Conservation (phyloP, 1,140 invertebrate genomes). For the Leptonema lineaticorne region DNA sequence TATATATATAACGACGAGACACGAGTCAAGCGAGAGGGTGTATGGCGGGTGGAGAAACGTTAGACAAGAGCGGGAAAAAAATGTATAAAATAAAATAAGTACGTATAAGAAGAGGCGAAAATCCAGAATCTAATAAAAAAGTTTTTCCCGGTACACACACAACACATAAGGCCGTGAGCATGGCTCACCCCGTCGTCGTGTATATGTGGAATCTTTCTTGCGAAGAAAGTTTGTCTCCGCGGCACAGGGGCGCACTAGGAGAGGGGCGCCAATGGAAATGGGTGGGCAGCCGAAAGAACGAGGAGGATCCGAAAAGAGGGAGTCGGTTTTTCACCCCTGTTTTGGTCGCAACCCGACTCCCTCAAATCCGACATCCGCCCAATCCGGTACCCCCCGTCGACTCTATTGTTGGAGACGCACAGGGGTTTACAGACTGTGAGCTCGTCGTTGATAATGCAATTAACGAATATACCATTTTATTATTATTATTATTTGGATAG, state of each 20-base stretch:
- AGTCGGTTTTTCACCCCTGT: constrained; percentile 5
- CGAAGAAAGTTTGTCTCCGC: constrained; percentile 29
- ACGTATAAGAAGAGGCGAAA: constrained; percentile 27
- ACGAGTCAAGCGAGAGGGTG: not conserved
- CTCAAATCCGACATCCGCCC: constrained; percentile 30
- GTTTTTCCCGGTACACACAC: constrained; percentile 33
- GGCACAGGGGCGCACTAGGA: not conserved
- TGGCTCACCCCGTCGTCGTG: not conserved
- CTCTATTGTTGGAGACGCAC: constrained; percentile 29
- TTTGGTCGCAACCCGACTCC: not conserved
- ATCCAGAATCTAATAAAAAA: constrained; percentile 43
- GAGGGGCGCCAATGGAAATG: not conserved
- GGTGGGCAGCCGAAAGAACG: not conserved
- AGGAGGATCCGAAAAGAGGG: not conserved
- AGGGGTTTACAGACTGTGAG: constrained; percentile 7
- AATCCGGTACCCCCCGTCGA: constrained; percentile 31
- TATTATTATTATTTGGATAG: not conserved
- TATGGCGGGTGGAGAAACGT: not conserved
- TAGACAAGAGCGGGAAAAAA: not conserved
- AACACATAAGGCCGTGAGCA: constrained; percentile 3
- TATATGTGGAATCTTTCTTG: constrained; percentile 23
- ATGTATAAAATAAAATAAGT: not conserved
- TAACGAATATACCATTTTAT: not conserved
- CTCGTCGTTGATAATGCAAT: not conserved
- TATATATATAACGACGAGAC: no score